Evolutionary conservation across 2,888 invertebrate genomes (phyloP), one percentile per base, ranked within the genome.

Genomic region (Nomada fucata): DNA sequence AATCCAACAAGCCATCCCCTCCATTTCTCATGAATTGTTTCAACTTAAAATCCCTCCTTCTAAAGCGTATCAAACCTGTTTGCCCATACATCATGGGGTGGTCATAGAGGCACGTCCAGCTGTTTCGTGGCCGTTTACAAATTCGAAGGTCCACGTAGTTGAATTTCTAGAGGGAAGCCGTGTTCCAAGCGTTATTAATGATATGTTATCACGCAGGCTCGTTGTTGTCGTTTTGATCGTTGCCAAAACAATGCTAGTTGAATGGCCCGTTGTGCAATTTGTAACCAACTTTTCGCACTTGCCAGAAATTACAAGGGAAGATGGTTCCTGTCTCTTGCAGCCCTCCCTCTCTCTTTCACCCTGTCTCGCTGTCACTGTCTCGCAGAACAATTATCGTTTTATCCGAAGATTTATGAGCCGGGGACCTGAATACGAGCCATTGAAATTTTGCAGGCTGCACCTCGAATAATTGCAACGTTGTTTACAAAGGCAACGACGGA

Each of bases 221-320:
- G 61, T 64, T 59, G 79, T 82, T 75, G 79, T 87, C 67, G 78
- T 72, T 74, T 72, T 74, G 87, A 87, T 87, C 85, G 69, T 69
- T 47, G 65, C 26, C 59, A 63, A 82, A 36, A 85, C 86, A 86
- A 85, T 79, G 78, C 61, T 5, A 26, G 69, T n/a, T 47, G 74
- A 59, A 61, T 11, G 67, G 63, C n/a, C 13, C 18, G 76, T 63
- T 42, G 72, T 63, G 52, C 76, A 85, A 85, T 86, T 87, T 85
- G 82, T 85, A 87, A 57, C 67, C 69, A 74, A 87, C 74, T 87
- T 87, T 86, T 81, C 87, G 69, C 75, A 78, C 85, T 85, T 77
- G 50, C 73, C 60, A 69, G 82, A 78, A 84, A 87, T 84, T 84
- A 61, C 74, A 44, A n/a, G 57, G 42, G 55, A 82, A 82, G 76